phyloP scores from a whole-genome alignment of 2,888 invertebrate species.

The Carterocephalus palaemon region DNA sequence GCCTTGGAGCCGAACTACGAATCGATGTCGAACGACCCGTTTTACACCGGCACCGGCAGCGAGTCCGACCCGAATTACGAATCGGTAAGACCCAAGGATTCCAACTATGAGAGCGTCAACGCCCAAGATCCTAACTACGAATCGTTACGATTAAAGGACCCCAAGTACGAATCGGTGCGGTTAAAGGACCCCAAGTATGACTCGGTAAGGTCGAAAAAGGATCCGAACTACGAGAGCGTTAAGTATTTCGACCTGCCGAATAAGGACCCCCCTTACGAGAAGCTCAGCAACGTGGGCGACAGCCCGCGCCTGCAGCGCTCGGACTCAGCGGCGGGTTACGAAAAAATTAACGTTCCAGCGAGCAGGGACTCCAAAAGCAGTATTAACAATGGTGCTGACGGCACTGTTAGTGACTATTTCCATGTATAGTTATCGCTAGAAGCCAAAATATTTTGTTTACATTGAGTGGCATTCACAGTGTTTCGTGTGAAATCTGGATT shows the following conservation, averaged over 20 bases:
- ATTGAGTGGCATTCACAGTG: conserved; percentile 12
- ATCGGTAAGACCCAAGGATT: conserved; percentile 82
- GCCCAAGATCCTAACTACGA: conserved; percentile 83
- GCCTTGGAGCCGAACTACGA: conserved; percentile 87
- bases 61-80: conserved; percentile 87
- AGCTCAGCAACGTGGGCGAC: conserved; percentile 62
- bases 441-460: conserved; percentile 26
- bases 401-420: conserved; percentile 69
- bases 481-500: conserved; percentile 32
- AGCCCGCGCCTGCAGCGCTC: conserved; percentile 53
- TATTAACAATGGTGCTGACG: conserved; percentile 65
- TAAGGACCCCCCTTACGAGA: conserved; percentile 84
- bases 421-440: conserved; percentile 54
- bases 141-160: conserved; percentile 81
- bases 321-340: conserved; percentile 66
- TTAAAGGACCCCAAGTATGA: conserved; percentile 77
- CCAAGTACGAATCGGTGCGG: conserved; percentile 86
- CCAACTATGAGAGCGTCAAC: conserved; percentile 85
- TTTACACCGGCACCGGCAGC: conserved; percentile 82
- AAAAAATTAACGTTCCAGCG: conserved; percentile 60
- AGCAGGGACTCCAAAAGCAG: conserved; percentile 58
- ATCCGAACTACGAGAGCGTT: conserved; percentile 91
- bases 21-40: conserved; percentile 82
- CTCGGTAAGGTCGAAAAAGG: conserved; percentile 76
- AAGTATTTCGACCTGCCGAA: conserved; percentile 82